Percentiles rank a stretch among this genome's conserved stretches.
phyloP scores from a whole-genome alignment of 2,888 invertebrate genomes.

The Dicranocentrus wangi region DNA sequence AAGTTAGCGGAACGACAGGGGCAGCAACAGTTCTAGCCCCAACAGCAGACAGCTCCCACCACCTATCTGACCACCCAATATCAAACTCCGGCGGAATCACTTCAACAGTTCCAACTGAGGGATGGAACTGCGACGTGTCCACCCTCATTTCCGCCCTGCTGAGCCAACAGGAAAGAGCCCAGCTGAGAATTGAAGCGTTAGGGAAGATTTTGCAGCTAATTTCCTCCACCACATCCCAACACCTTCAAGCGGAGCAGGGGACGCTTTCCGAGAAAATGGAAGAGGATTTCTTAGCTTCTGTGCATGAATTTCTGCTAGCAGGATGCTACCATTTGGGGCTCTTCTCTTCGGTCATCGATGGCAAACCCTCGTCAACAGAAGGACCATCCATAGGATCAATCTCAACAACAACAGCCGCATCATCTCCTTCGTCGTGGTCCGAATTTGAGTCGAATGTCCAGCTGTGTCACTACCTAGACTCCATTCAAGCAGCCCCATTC shows the following conservation, averaged over 20 bases:
- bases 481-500: conserved; percentile 77
- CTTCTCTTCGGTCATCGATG: conserved; percentile 52
- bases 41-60: background rate
- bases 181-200: conserved; percentile 70
- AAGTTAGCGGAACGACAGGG: background rate
- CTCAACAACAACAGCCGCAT: conserved; percentile 73
- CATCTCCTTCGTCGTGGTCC: conserved; percentile 62
- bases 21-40: no score
- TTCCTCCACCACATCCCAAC: background rate
- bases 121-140: conserved; percentile 67
- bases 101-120: conserved; percentile 43
- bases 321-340: conserved; percentile 78
- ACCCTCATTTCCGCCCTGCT: conserved; percentile 63
- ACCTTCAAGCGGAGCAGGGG: no score
- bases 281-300: conserved; percentile 71
- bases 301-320: conserved; percentile 78
- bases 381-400: conserved; percentile 57
- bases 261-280: conserved; percentile 10
- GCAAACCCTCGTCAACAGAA: conserved; percentile 73
- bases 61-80: background rate
- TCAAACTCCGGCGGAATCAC: conserved; percentile 25
- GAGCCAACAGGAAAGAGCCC: conserved; percentile 70
- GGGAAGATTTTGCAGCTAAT: conserved; percentile 67
- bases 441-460: conserved; percentile 75
- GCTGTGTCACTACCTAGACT: conserved; percentile 79